Base-by-base conservation (phyloP, 2,113 vertebrate species). In the Malurus melanocephalus region DNA sequence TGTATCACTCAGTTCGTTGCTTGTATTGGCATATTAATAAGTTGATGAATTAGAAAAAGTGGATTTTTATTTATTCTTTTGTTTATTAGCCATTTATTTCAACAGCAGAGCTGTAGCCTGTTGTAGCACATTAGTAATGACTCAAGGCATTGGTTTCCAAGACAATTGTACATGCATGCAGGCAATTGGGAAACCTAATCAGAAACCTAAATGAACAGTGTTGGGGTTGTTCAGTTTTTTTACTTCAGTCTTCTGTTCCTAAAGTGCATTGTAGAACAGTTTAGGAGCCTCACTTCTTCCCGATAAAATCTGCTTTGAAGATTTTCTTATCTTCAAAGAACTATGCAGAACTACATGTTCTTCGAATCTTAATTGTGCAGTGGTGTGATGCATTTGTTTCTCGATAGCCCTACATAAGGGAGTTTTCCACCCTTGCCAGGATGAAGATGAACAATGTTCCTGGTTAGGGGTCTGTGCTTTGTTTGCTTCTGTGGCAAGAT, bases 391-490 rank as follows among this genome's bases (percentile, higher is more conserved):
- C 8, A 1, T 53, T 69, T 87, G 24, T 65, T 89, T 82, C 46
- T 49, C 57, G 40, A 7, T 35, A 30, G 55, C 64, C 4, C 4
- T 35, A 21, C 2, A 1, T 15, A 16, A 52, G 66, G 22, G 51
- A 45, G 68, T 87, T 71, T 82, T 49, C 7, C 28, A 38, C 0
- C 26, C 12, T 65, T 79, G 55, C 30, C 5, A 10, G 24, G 35
- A 5, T n/a, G 13, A 72, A 59, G 28, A 38, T 59, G 32, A 42
- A 49, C 16, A 21, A 16, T 30, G 28, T 21, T 69, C 38, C 82
- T 0, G 0, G 6, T 3, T 2, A n/a, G 43, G 32, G 16, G 16
- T 46, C 80, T 91, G n/a, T 3, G 2, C 17, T 57, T 75, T 7
- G 3, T 12, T 72, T 79, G 16, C 24, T 26, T 55, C 2, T 53